These are phyloP conservation scores for Diarsia dahlii DNA, from an alignment of 2,888 invertebrate genomes.

Conservation along the genomic window DNA sequence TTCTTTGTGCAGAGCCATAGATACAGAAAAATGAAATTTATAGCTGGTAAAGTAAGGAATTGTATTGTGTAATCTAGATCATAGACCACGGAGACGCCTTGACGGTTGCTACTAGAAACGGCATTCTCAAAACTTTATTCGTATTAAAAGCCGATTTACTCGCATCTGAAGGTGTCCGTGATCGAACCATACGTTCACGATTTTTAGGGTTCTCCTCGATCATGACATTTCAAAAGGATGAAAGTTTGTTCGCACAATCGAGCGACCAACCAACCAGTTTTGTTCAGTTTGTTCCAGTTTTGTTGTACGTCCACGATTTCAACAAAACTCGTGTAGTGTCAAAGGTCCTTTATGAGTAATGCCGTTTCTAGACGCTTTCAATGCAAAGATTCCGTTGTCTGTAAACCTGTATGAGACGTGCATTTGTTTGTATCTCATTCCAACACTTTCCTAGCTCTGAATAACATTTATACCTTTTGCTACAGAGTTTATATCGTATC, in stretches of 20 bases:
- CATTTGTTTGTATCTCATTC: slow-evolving; percentile 1
- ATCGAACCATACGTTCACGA: too few species aligned
- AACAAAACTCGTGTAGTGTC: too few species aligned
- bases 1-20: slow-evolving; percentile 19
- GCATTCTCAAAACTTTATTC: not conserved
- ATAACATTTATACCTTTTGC: slow-evolving; percentile 46
- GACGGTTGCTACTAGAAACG: not conserved
- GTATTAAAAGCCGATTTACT: too few species aligned
- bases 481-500: slow-evolving; percentile 60
- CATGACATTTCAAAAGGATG: too few species aligned
- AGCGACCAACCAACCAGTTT: too few species aligned
- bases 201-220: too few species aligned
- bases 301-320: too few species aligned
- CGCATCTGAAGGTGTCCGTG: too few species aligned
- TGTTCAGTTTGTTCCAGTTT: too few species aligned
- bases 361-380: not conserved
- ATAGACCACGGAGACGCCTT: not conserved
- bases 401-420: not conserved
- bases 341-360: not conserved
- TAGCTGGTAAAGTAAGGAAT: slow-evolving; percentile 4
- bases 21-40: slow-evolving; percentile 27
- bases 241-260: too few species aligned
- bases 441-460: slow-evolving; percentile 27
- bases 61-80: not conserved
- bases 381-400: not conserved